phyloP scores from a whole-genome alignment of 2,888 invertebrate species.

The Pocota personata region DNA sequence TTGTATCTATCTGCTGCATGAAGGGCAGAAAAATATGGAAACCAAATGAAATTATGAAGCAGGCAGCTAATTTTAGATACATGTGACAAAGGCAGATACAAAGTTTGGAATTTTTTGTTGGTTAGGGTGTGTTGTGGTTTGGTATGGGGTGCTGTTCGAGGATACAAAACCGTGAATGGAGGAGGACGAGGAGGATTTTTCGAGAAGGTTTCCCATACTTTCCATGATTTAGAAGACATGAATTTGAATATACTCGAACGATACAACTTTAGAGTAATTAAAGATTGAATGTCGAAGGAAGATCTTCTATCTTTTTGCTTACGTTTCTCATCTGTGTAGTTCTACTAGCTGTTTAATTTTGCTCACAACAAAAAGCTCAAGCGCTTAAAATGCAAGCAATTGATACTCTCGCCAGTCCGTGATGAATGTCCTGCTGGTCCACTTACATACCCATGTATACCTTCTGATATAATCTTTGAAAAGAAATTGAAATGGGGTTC shows the following conservation, averaged over 20 bases:
- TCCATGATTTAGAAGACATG: not conserved
- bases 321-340: no score
- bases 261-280: not conserved
- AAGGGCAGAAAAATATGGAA: conserved; percentile 14
- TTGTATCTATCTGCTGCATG: not conserved
- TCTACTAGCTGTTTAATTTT: no score
- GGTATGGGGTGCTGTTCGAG: not conserved
- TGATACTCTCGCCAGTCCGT: no score
- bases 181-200: not conserved
- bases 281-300: not conserved
- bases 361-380: no score
- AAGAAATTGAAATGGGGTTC: no score
- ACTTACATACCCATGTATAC: no score
- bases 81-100: conserved; percentile 54
- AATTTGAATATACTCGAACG: no score
- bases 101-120: conserved; percentile 14
- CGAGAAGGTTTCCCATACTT: not conserved
- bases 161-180: conserved; percentile 32
- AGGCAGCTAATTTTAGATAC: conserved; percentile 63
- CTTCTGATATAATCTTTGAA: no score
- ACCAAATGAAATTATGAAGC: conserved; percentile 51
- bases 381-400: no score
- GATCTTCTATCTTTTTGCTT: not conserved
- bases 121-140: conserved; percentile 38
- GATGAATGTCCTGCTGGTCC: no score